Conservation (phyloP, 2,888 invertebrate species). For the Archips xylosteana region DNA sequence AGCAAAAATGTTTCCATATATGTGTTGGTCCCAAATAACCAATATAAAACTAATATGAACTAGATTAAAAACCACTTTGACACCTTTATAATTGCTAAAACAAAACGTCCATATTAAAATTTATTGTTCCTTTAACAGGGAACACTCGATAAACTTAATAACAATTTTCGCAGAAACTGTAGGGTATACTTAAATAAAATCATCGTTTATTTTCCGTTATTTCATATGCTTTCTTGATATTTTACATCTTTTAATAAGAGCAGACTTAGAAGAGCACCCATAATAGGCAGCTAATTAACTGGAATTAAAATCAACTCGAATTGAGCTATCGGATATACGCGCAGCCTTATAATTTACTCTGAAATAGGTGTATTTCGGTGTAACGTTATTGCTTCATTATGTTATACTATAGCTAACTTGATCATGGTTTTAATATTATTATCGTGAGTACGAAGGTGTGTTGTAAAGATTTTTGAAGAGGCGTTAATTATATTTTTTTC, state of each 20-base stretch:
- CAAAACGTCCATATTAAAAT: no score
- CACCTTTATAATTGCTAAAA: no score
- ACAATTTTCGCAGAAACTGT: background rate
- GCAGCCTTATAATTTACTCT: background rate
- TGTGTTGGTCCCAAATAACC: no score
- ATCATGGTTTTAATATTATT: background rate
- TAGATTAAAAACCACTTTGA: no score
- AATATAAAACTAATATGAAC: no score
- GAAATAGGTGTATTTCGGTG: background rate
- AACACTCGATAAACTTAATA: no score
- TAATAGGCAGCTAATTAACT: conserved; percentile 23
- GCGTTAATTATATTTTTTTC: no score
- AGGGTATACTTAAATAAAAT: background rate
- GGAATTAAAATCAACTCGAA: conserved; percentile 10
- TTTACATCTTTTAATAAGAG: conserved; percentile 12
- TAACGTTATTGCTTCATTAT: background rate
- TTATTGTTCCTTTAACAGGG: no score
- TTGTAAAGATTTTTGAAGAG: no score
- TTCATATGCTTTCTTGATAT: conserved; percentile 7
- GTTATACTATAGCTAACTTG: background rate
- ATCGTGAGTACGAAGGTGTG: no score
- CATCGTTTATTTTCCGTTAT: background rate
- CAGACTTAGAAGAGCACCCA: conserved; percentile 5
- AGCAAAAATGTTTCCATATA: no score
- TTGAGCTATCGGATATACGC: background rate